A percentile compares a stretch with the other conserved stretches of the same genome.
phyloP scores from a whole-genome alignment of 2,888 invertebrate genomes.

The Emmelina monodactyla region DNA sequence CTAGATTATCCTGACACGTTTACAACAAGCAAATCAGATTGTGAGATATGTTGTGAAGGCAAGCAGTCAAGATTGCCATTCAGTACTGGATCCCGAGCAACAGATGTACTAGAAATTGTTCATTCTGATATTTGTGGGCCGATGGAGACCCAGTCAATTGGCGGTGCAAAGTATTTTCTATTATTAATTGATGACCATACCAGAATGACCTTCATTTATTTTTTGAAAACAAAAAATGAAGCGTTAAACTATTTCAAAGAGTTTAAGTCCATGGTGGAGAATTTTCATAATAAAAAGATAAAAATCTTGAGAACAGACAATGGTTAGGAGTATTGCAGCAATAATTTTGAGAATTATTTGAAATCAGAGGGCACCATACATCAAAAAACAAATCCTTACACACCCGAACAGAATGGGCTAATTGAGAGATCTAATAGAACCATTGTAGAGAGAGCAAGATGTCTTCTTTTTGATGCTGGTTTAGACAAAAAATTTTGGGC shows the following conservation, averaged over 20 bases:
- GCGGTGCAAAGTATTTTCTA: conserved; percentile 20
- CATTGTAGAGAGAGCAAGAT: no score
- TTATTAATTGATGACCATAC: conserved; percentile 23
- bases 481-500: no score
- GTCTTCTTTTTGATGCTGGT: no score
- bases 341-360: conserved; percentile 14
- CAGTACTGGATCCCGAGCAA: conserved; percentile 11
- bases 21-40: conserved; percentile 11
- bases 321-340: conserved; percentile 15
- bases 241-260: conserved; percentile 2
- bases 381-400: conserved; percentile 13
- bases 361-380: conserved; percentile 14
- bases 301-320: conserved; percentile 13
- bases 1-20: conserved; percentile 10
- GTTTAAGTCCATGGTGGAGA: conserved; percentile 12
- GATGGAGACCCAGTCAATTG: conserved; percentile 14
- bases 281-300: conserved; percentile 11
- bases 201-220: conserved; percentile 11
- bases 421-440: conserved; percentile 12
- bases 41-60: conserved; percentile 18
- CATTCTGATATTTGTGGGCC: conserved; percentile 11
- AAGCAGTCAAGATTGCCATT: conserved; percentile 22
- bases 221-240: conserved; percentile 6
- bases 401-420: conserved; percentile 11
- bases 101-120: conserved; percentile 11